Evolutionary conservation across 1,140 invertebrate genomes (phyloP), one percentile per base, ranked within the genome.

Genomic region (Nymphalis io): DNA sequence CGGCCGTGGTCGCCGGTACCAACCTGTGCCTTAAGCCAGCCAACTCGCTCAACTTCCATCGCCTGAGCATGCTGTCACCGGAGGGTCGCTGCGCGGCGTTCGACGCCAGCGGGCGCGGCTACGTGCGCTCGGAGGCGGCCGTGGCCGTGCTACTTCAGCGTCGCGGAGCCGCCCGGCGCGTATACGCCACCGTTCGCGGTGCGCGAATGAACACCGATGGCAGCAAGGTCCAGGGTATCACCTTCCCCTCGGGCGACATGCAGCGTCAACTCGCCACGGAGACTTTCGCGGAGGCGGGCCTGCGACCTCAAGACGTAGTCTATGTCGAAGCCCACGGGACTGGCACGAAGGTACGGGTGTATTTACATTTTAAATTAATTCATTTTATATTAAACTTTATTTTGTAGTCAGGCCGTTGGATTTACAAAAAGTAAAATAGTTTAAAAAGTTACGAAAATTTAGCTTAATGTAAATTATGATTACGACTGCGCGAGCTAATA

Each of bases 261-360:
- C 98, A 99, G 89, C 96, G 96, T 70, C 92, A 93, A 62, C 92
- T 99, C n/a, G 95, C 99, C 71, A 89, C 94, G 59, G 96, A 98
- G 83, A 95, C 97, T 0, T 99, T 98, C 85, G 91, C 89, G 6
- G 97, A 98, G 86, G 94, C 94, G 16, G 94, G 95, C 0, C 83
- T 99, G n/a, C 94, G 96, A 80, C 98, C 98, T 4, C 85, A 92
- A 39, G 94, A 96, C 44, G 95, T 99, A 0, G 91, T 88, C 0
- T 99, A 98, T 85, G 95, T 99, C 12, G 98, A 99, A 89, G 97
- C 98, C 16, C 98, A 99, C 88, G 98, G 98, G 20, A 99, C 98
- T 6, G 98, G 98, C 42, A 99, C 98, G 0, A 95, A 98, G 91
- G 94, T 95, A 44, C 11, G 27, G 27, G 5, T 33, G 27, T n/a